Evolutionary conservation across 2,888 invertebrate species (phyloP).

Genomic region (Asteroscopus sphinx): DNA sequence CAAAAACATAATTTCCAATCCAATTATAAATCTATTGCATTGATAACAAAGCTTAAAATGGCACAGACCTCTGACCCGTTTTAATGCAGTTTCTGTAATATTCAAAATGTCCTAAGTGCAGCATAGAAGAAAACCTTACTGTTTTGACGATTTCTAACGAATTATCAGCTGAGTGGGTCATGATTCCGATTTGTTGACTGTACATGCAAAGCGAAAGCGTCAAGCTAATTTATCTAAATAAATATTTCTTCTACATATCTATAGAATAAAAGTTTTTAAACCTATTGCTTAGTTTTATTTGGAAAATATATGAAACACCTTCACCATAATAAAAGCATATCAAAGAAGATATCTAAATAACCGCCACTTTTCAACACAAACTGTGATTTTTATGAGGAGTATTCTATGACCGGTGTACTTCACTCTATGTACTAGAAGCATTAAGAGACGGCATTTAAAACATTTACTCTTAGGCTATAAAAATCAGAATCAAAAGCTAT

Average conservation of each 20-base stretch:
- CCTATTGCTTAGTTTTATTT: neutral
- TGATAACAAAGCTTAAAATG: too few relatives aligned
- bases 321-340: conserved; percentile 26
- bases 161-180: too few relatives aligned
- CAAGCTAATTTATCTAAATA: conserved; percentile 23
- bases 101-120: too few relatives aligned
- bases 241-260: conserved; percentile 5
- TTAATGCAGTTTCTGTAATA: too few relatives aligned
- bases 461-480: neutral
- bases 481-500: too few relatives aligned
- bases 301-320: neutral
- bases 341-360: conserved; percentile 11
- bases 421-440: conserved; percentile 7
- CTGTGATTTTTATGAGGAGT: conserved; percentile 27
- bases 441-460: conserved; percentile 18
- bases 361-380: conserved; percentile 22
- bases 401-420: conserved; percentile 19
- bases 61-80: too few relatives aligned
- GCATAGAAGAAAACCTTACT: too few relatives aligned
- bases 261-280: neutral
- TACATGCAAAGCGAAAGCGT: conserved; percentile 55
- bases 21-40: too few relatives aligned
- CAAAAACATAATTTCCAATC: too few relatives aligned
- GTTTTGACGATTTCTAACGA: too few relatives aligned
- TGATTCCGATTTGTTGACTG: too few relatives aligned